phyloP scores from a whole-genome alignment of 2,888 invertebrate genomes.

The Xestia sexstrigata region DNA sequence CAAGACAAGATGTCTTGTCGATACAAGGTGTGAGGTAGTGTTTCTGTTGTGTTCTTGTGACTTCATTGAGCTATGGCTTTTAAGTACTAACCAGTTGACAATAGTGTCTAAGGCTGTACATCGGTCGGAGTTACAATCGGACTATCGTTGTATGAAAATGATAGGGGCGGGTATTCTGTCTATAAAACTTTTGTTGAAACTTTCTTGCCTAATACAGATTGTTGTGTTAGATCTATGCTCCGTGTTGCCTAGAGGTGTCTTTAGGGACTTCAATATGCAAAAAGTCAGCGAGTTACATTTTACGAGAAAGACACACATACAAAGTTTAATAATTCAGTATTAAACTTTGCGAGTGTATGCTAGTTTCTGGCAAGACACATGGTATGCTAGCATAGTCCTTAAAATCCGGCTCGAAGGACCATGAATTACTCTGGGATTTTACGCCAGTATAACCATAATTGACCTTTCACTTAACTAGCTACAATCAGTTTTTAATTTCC shows the following conservation, averaged over 20 bases:
- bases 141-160: neutral
- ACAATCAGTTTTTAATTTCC: neutral
- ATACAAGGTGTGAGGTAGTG: constrained; percentile 38
- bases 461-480: neutral
- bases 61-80: constrained; percentile 34
- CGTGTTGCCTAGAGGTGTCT: neutral
- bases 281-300: neutral
- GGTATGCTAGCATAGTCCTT: neutral
- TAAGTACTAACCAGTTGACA: neutral
- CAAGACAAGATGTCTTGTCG: constrained; percentile 45
- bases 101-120: neutral
- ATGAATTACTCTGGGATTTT: neutral
- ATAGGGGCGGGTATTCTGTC: neutral
- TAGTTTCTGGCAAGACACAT: neutral
- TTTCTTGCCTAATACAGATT: neutral
- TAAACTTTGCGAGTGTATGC: too few relatives aligned
- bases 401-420: constrained; percentile 10
- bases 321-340: too few relatives aligned
- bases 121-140: too few relatives aligned
- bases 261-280: neutral
- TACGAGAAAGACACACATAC: too few relatives aligned
- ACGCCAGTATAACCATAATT: neutral
- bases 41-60: constrained; percentile 40
- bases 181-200: neutral
- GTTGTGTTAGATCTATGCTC: neutral